Base-by-base conservation (phyloP, 2,113 vertebrate species). In the Lagopus leucura region DNA sequence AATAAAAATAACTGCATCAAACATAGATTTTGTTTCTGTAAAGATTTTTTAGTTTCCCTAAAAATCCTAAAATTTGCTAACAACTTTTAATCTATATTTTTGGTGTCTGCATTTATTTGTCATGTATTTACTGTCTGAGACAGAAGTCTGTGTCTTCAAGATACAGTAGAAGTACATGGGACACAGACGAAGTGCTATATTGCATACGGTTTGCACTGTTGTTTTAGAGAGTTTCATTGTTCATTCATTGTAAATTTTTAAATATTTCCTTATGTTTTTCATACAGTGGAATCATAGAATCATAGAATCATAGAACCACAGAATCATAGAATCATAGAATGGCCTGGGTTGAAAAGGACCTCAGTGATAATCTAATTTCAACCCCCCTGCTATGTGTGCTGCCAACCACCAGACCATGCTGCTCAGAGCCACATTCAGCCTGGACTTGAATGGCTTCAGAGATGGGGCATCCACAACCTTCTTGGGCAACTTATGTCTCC, bases 51-150 rank as follows among this genome's bases (percentile, higher is more conserved):
- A 83, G 7, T 79, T 91, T 88, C 21, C 40, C 30, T 65, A 8
- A 86, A 61, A 32, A 19, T 1, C 0, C 0, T 6, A 16, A 43
- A 22, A 48, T 16, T 1, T 8, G 70, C 43, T 76, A 57, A 48
- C 6, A 45, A 10, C 6, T 77, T 25, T 70, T 66, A 30, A 13
- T 25, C 13, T 32, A 45, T 4, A 79, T 4, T 9, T n/a, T 45
- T 19, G 22, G 8, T 4, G 54, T n/a, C 13, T 78, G 27, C 8
- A 30, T 88, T 92, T 71, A 52, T 85, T 86, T 55, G 17, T 55
- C 54, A 18, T 30, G 30, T 55, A 55, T 28, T 32, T 30, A 50
- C 27, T 50, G 15, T 34, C 24, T 76, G 48, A 79, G 14, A 17
- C 12, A 28, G 19, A 10, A 66, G 5, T 80, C 8, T 69, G 7